Evolutionary conservation across 2,888 invertebrate species (phyloP), one percentile per base, ranked within the genome.

Genomic region (Anticlea derivata): DNA sequence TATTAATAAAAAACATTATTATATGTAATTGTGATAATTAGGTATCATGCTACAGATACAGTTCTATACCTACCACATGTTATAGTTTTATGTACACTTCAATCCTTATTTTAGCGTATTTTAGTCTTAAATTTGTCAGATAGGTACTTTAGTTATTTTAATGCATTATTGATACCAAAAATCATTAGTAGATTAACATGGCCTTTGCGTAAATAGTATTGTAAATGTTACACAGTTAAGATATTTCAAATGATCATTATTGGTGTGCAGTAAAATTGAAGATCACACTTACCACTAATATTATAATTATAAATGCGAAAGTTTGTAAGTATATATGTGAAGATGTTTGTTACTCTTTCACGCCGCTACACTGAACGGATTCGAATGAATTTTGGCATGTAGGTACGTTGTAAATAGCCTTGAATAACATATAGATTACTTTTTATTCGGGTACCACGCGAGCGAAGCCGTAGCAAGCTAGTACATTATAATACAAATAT

Each of bases 11-110:
- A 55, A 33, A 52, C 37, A 51, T 49, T 55, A 63, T 61, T 69
- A 65, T 75, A 80, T 78, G 77, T 83, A 70, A 82, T 80, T 83
- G 86, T 89, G 87, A 88, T 88, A 88, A 81, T 66, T 73, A 78
- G 80, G 71, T 80, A 78, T 81, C 78, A 78, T 78, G 73, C 76
- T 77, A 75, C 75, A 77, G 77, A 75, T 78, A 81, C 81, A 75
- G 65, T 70, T 66, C 58, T 68, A 60, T 63, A 56, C 50, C 22
- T 24, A 50, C 39, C 39, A 50, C 45, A 46, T 68, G 55, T 62
- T 64, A 52, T 55, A 57, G 65, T 64, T 61, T 68, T 59, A 58
- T 60, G 61, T 55, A 45, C 45, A 57, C 40, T 52, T 38, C 52
- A 43, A 58, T 54, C 38, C 54, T 47, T 52, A 50, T 58, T 69